Base-by-base conservation (phyloP, 2,888 invertebrate species). In the Chrysomela aeneicollis region DNA sequence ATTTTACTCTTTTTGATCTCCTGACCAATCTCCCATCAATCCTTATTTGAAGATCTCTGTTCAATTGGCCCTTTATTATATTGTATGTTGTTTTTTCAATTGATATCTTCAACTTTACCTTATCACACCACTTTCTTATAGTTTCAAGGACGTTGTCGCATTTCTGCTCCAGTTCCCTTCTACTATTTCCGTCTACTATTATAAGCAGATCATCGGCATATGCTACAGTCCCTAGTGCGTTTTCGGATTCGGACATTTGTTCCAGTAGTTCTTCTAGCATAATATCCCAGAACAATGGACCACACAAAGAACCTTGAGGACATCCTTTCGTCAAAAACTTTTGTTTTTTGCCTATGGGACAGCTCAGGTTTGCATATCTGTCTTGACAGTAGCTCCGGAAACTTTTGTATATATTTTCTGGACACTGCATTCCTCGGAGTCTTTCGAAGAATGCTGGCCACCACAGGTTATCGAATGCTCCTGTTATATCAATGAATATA, bases 401-500 rank as follows among this genome's bases (percentile, higher is more conserved):
- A 15, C 15, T 30, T 49, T 19, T 42, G 42, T 42, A n/a, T 15
- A 42, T 8, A n/a, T 4, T 42, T 15, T n/a, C 42, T 19, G 19
- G 18, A n/a, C 18, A 19, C 3, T 19, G 22, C 51, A 19, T 51
- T 22, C 2, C 19, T 51, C 32, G 6, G 10, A 58, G 22, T 12
- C 49, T 49, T n/a, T 49, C 21, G 10, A 59, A 59, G 12, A 50
- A n/a, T 22, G 51, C 12, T 4, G 50, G 51, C 60, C 50, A 60
- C 51, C 51, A 60, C 12, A 60, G 52, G 19, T 60, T 60, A 21
- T 60, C 60, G 12, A 60, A 60, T 15, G 60, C 60, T 6, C 60
- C 60, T 10, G 51, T 37, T 21, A 60, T 60, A 17, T 60, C 60
- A 1, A 52, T 22, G 12, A 46, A 60, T 9, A 60, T 35, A 2